phyloP scores from a whole-genome alignment of 2,888 invertebrate species.

The Sinhomidia bicolor region DNA sequence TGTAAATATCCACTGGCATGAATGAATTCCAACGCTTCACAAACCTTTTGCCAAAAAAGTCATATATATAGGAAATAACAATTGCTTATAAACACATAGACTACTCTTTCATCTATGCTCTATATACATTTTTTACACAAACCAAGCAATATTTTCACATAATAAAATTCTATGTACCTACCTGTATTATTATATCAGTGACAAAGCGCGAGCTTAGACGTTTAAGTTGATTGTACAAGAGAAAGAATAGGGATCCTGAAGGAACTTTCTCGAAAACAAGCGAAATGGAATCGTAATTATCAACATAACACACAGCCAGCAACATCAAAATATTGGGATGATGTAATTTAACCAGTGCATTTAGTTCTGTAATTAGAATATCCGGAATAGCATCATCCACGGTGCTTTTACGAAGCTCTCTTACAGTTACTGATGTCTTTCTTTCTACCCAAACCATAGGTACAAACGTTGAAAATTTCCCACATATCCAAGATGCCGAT shows the following conservation, averaged over 20 bases:
- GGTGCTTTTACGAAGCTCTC: slow-evolving; percentile 75
- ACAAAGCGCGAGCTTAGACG: slow-evolving; percentile 68
- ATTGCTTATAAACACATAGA: too few species aligned
- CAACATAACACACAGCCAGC: slow-evolving; percentile 82
- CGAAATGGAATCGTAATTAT: slow-evolving; percentile 82
- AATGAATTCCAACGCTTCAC: slow-evolving; percentile 82
- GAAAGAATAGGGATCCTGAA: slow-evolving; percentile 82
- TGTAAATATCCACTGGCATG: slow-evolving; percentile 82
- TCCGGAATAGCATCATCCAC: slow-evolving; percentile 81
- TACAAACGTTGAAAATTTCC: slow-evolving; percentile 78
- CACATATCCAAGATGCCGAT: slow-evolving; percentile 78
- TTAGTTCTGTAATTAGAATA: slow-evolving; percentile 82
- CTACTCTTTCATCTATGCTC: too few species aligned
- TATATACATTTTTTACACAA: neutral
- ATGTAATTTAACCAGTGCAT: slow-evolving; percentile 81
- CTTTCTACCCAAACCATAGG: slow-evolving; percentile 78
- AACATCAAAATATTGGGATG: slow-evolving; percentile 81
- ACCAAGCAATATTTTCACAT: too few species aligned
- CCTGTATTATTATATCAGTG: slow-evolving; percentile 61
- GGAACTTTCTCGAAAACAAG: slow-evolving; percentile 82
- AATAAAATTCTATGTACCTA: neutral
- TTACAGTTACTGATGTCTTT: slow-evolving; percentile 80
- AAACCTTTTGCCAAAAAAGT: slow-evolving; percentile 80
- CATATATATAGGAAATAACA: too few species aligned
- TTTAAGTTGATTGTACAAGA: slow-evolving; percentile 81